Base-by-base conservation (phyloP, 2,113 vertebrate species). In the Atrichornis clamosus region DNA sequence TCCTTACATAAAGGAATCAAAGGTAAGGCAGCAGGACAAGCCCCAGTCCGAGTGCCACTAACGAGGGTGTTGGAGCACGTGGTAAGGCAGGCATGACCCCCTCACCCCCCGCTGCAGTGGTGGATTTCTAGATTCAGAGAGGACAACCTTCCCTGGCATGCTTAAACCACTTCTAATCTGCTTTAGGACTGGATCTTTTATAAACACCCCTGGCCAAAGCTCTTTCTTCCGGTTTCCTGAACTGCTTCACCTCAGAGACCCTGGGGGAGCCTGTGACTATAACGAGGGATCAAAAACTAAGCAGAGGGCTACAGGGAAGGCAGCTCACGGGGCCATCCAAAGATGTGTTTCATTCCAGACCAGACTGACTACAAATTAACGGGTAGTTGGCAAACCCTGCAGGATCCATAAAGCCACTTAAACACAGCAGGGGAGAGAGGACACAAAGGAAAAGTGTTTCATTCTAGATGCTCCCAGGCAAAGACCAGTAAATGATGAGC, bases 101-200 rank as follows among this genome's bases (percentile, higher is more conserved):
- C 64, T 80, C 67, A 73, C 62, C 75, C 78, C 84, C 78, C 0
- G 0, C 32, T n/a, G 87, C 74, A 65, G 74, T 0, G 33, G 44
- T 97, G 94, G 95, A 96, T 97, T 97, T 96, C 92, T 96, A 73
- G 56, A 89, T 89, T 83, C 58, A 63, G 94, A 67, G 78, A 91
- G 93, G 93, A 89, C 95, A 95, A 89, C 95, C 94, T 95, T 94
- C 87, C 73, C 90, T 64, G 77, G 95, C 96, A 95, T 92, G 92
- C 92, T 95, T 95, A 96, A 97, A 95, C 42, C 92, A 84, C 83
- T 59, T 80, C 70, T 97, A 97, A 97, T 87, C 97, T 87, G 87
- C 95, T 97, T 97, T 97, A 89, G 77, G 79, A 42, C 49, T 84
- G 83, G 94, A 89, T 96, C 91, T 92, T 87, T 94, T 67, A 85